Conservation (phyloP, 2,888 invertebrate species). For the Melanostoma mellinum region DNA sequence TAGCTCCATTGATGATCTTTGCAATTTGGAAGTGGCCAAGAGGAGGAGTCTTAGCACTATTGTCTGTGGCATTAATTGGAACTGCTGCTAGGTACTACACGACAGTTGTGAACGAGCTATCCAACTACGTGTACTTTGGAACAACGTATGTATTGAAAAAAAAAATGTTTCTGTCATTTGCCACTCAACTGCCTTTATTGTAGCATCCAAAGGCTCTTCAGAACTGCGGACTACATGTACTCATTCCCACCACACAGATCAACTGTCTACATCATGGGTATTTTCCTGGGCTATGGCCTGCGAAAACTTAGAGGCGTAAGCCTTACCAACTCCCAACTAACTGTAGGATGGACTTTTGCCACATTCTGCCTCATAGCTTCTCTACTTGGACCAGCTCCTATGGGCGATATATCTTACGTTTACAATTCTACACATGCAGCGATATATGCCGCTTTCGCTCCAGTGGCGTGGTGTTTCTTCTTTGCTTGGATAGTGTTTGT, state of each 20-base stretch:
- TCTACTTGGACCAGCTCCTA: slow-evolving; percentile 85
- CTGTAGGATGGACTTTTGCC: slow-evolving; percentile 84
- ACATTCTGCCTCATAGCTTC: slow-evolving; percentile 83
- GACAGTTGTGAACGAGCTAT: slow-evolving; percentile 84
- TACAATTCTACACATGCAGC: slow-evolving; percentile 86
- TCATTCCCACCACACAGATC: slow-evolving; percentile 86
- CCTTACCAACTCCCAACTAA: slow-evolving; percentile 81
- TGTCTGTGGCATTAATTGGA: slow-evolving; percentile 83
- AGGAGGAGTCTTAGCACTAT: slow-evolving; percentile 82
- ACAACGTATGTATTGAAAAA: slow-evolving; percentile 42
- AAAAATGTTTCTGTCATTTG: not conserved
- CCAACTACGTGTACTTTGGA: slow-evolving; percentile 87
- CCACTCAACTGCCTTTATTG: not conserved
- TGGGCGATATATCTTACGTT: slow-evolving; percentile 85
- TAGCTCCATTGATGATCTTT: slow-evolving; percentile 85
- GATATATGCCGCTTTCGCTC: slow-evolving; percentile 87
- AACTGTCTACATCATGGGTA: slow-evolving; percentile 87
- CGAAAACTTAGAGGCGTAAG: slow-evolving; percentile 82
- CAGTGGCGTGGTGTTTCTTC: slow-evolving; percentile 87
- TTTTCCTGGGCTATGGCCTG: slow-evolving; percentile 85
- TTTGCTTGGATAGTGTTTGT: slow-evolving; percentile 87
- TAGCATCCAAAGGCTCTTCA: slow-evolving; percentile 85
- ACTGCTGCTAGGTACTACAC: slow-evolving; percentile 85
- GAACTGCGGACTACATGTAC: slow-evolving; percentile 87
- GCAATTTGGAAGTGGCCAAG: slow-evolving; percentile 85